Conservation (phyloP, 2,113 vertebrate species). For the Rynchops niger region DNA sequence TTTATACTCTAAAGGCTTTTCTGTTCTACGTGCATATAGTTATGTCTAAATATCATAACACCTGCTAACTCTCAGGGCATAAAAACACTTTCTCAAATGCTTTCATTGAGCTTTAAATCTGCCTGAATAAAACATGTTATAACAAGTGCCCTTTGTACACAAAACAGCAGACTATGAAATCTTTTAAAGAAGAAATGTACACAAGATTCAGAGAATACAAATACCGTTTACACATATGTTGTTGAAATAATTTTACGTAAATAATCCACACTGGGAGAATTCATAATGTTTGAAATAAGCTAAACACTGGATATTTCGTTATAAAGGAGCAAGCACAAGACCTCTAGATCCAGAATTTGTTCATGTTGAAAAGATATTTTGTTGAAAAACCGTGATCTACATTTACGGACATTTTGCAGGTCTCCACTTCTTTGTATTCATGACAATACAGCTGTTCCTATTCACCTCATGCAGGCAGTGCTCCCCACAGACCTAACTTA, state of each 20-base stretch:
- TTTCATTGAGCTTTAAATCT: slow-evolving; percentile 7
- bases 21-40: background rate
- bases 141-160: background rate
- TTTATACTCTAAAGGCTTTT: background rate
- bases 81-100: background rate
- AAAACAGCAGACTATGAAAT: background rate
- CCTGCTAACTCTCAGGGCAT: background rate
- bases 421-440: slow-evolving; percentile 37
- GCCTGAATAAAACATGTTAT: slow-evolving; percentile 6
- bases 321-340: background rate
- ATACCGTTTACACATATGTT: background rate
- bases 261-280: background rate
- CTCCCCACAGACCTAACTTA: slow-evolving; percentile 5
- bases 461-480: slow-evolving; percentile 7
- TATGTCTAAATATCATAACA: background rate
- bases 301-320: background rate
- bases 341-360: background rate
- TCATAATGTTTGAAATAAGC: background rate
- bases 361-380: background rate
- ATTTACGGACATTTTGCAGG: background rate
- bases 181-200: background rate
- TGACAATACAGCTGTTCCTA: background rate
- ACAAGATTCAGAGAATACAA: background rate
- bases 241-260: background rate
- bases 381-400: background rate